Base-by-base conservation (phyloP, 1,140 invertebrate species). In the Leptinotarsa undecemlineata region DNA sequence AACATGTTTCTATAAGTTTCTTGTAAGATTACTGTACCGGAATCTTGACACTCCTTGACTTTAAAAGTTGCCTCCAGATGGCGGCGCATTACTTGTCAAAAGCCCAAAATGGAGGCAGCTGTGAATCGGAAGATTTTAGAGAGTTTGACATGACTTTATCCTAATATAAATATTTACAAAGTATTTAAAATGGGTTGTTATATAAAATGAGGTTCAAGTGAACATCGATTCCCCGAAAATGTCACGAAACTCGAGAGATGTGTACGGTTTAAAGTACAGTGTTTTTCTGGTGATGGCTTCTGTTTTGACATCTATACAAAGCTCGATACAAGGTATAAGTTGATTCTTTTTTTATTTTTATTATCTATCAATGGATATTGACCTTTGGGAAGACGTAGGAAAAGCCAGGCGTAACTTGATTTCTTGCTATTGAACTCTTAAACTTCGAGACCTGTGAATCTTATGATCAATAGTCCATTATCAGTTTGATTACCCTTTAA, bases 271-370 rank as follows among this genome's bases (percentile, higher is more conserved):
- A n/a, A 71, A 71, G 20, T 60, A 26, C 57, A 60, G n/a, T 72
- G 47, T 33, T 20, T 60, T 72, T 17, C n/a, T 72, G 26, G 33
- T 72, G 57, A 72, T 63, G 15, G 71, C 68, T 70, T 70, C 68
- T 70, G 51, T 70, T 20, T 70, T 70, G 68, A 70, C 68, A 70
- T 72, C 71, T 64, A 72, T 51, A 71, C 48, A 61, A 60, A 71
- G 48, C 57, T 71, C 26, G 23, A 60, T 71, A 72, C 33, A 72
- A 63, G 71, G 62, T 72, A 64, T 42, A 72, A 21, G 51, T 11
- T 17, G 62, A 15, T 72, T 42, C 5, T 73, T 64, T 69, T 69
- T 73, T 75, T 70, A 70, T 70, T 64, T 64, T 64, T 64, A 64
- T 64, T 64, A 23, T 33, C 63, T 64, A 33, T 64, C 26, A 64